phyloP scores from a whole-genome alignment of 2,888 invertebrate genomes.

The Agrypnus murinus region DNA sequence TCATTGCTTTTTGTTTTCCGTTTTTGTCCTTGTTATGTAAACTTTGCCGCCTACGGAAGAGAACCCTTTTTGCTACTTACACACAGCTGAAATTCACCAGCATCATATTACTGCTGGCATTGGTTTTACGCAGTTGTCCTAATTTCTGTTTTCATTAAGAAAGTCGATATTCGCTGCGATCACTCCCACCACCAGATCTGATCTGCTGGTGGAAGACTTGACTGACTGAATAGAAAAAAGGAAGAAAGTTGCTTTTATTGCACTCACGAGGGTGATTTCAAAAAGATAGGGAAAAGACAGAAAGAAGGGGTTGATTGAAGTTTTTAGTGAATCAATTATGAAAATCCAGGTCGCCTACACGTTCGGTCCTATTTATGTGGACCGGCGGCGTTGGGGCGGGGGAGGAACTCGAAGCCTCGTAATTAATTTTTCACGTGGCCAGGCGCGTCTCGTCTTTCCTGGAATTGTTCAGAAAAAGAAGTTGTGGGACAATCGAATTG shows the following conservation, averaged over 20 bases:
- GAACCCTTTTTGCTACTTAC: constrained; percentile 9
- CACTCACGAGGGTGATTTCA: background rate
- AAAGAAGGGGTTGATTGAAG: background rate
- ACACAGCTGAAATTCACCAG: constrained; percentile 15
- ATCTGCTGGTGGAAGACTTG: too few relatives aligned
- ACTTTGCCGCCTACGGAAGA: constrained; percentile 19
- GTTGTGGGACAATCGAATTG: too few relatives aligned
- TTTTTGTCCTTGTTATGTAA: constrained; percentile 22
- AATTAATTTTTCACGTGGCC: too few relatives aligned
- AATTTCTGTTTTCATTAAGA: constrained; percentile 41
- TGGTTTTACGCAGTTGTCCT: constrained; percentile 16
- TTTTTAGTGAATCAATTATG: constrained; percentile 7
- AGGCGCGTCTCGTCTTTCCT: too few relatives aligned
- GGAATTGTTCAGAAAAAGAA: too few relatives aligned
- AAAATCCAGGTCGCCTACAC: constrained; percentile 2
- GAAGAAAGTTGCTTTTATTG: background rate
- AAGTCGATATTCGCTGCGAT: constrained; percentile 34
- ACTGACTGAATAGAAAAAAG: constrained; percentile 7
- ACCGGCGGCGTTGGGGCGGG: background rate
- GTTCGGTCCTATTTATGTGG: background rate
- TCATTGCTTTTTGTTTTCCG: constrained; percentile 30
- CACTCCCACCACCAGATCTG: constrained; percentile 13
- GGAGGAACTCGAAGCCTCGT: too few relatives aligned
- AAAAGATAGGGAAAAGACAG: background rate
- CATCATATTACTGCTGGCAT: too few relatives aligned